Evolutionary conservation across 1,140 invertebrate species (phyloP), one percentile per base, ranked within the genome.

Genomic region (Sycophaga agraensis): DNA sequence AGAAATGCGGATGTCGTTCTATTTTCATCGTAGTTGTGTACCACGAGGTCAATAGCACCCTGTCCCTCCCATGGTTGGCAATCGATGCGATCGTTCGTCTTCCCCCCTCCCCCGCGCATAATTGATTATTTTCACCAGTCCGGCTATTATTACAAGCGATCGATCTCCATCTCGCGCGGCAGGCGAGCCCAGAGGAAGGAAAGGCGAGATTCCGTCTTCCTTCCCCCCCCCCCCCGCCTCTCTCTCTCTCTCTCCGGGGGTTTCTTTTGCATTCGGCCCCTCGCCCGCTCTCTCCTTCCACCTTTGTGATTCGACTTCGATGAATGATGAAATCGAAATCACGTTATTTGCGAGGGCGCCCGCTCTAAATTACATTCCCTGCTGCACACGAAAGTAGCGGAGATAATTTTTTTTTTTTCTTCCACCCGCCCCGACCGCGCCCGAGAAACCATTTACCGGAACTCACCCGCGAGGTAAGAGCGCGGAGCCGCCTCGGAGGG

Each of bases 101-200:
- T 46, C 35, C 43, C 28, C 8, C 53, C 51, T 46, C 39, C 45
- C n/a, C 6, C 53, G 46, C 53, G 46, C 45, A 56, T 56, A 62
- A 62, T 56, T 56, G 53, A 62, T 56, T 62, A 62, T 62, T 62
- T 56, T 62, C 43, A 49, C 16, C 37, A n/a, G 42, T 7, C 50
- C 42, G 31, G 43, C 59, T 61, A 54, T 61, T 61, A 61, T 61
- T 54, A 61, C 43, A 3, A 16, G 14, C 50, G 26, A 61, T 61
- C 42, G 48, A 40, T 56, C 54, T 37, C 37, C 28, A 43, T n/a
- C 31, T n/a, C n/a, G n/a, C n/a, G n/a, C n/a, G n/a, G n/a, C n/a
- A n/a, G n/a, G n/a, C n/a, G n/a, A n/a, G n/a, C n/a, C n/a, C n/a
- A n/a, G n/a, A n/a, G n/a, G n/a, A n/a, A n/a, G n/a, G n/a, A n/a